Evolutionary conservation across 2,113 vertebrate species (phyloP).

Genomic region (Struthio camelus): DNA sequence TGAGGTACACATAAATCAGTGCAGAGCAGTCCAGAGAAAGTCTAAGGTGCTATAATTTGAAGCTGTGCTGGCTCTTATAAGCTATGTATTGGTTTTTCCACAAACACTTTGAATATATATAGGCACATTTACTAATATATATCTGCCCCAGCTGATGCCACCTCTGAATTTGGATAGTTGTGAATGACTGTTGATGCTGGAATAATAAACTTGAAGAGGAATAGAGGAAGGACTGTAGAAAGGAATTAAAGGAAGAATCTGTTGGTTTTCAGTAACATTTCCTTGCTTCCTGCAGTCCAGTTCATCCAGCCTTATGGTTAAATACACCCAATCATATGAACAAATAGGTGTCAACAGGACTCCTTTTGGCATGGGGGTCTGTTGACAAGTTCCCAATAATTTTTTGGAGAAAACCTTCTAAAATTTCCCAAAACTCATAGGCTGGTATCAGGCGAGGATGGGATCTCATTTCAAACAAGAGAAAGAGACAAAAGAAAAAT

Average conservation of each 20-base stretch:
- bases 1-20: not conserved
- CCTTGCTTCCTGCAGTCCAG: not conserved
- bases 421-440: not conserved
- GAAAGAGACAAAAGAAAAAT: not conserved
- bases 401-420: not conserved
- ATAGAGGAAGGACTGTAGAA: not conserved
- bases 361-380: not conserved
- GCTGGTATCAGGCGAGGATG: fast-evolving
- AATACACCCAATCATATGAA: not conserved
- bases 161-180: not conserved
- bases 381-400: not conserved
- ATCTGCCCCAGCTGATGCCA: not conserved
- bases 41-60: fast-evolving
- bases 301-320: not conserved
- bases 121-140: not conserved
- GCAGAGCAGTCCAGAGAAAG: not conserved
- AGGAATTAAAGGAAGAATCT: not conserved
- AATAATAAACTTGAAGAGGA: too few species aligned
- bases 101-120: not conserved
- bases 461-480: fast-evolving
- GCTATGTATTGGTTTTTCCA: not conserved
- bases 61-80: not conserved
- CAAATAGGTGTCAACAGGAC: not conserved
- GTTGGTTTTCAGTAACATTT: not conserved
- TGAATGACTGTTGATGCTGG: not conserved